phyloP scores from a whole-genome alignment of 1,140 invertebrate species.

The Drosophila parvula region DNA sequence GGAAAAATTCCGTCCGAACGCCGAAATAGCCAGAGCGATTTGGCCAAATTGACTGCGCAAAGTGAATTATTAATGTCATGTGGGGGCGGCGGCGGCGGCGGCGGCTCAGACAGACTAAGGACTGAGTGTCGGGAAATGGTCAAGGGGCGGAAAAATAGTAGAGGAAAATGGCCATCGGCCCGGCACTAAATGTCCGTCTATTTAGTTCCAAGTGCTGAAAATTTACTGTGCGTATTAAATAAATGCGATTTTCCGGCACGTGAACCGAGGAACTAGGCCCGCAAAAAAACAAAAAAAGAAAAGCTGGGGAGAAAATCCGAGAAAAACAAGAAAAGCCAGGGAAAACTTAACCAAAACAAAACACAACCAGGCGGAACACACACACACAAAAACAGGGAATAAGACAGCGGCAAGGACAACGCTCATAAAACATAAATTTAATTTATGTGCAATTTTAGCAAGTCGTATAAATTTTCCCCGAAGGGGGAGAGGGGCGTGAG shows the following conservation, averaged over 20 bases:
- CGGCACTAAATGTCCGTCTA: slow-evolving; percentile 77
- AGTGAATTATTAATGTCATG: slow-evolving; percentile 82
- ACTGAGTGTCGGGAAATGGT: not conserved
- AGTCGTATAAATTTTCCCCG: slow-evolving; percentile 79
- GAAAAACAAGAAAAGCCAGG: slow-evolving; percentile 12
- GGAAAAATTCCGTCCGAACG: slow-evolving; percentile 1
- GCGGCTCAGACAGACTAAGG: slow-evolving; percentile 9
- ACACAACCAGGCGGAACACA: slow-evolving; percentile 32
- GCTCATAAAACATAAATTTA: slow-evolving; percentile 83
- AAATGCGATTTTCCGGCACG: slow-evolving; percentile 80
- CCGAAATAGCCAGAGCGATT: slow-evolving; percentile 65
- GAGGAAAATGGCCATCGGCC: slow-evolving; percentile 53
- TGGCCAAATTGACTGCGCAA: slow-evolving; percentile 80
- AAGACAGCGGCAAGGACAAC: slow-evolving; percentile 69
- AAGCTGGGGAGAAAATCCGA: not conserved
- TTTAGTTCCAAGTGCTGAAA: slow-evolving; percentile 79
- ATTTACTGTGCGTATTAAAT: slow-evolving; percentile 80
- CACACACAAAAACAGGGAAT: slow-evolving; percentile 25
- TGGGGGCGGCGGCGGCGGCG: too few species aligned
- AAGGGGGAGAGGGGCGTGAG: not conserved
- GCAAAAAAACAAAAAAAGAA: not conserved
- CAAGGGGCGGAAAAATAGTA: not conserved
- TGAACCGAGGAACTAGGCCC: slow-evolving; percentile 44
- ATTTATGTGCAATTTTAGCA: slow-evolving; percentile 83
- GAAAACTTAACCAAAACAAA: slow-evolving; percentile 41